These are phyloP conservation scores for Telmatochromis brachygnathus DNA, from an alignment of 2,113 vertebrate genomes.

Conservation along the genomic window DNA sequence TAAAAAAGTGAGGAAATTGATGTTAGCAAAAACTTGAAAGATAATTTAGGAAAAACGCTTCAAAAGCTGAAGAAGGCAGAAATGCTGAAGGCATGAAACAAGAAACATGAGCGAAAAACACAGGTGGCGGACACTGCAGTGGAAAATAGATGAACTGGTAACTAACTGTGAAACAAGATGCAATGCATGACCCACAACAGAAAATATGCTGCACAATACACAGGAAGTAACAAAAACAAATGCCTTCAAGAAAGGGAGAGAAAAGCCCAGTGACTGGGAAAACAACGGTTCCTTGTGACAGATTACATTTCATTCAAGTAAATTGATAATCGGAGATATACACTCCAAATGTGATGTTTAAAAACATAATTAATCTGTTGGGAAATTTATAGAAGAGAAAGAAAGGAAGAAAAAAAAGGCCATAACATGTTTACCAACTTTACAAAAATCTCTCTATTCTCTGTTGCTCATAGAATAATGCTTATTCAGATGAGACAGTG, in stretches of 20 bases:
- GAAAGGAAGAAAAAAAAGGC: background rate
- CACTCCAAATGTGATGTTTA: background rate
- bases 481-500: background rate
- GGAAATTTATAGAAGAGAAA: background rate
- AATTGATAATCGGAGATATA: background rate
- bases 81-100: background rate
- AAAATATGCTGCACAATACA: background rate
- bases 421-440: background rate
- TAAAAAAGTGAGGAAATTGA: background rate
- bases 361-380: background rate
- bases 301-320: background rate
- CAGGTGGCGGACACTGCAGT: background rate
- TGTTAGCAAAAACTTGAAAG: background rate
- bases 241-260: background rate
- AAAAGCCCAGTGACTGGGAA: background rate
- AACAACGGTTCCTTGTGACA: background rate
- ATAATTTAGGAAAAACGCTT: background rate
- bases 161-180: background rate
- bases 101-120: background rate
- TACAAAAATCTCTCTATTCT: background rate
- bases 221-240: background rate
- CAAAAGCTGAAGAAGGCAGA: background rate
- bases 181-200: background rate
- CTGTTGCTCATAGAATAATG: background rate
- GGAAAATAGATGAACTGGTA: background rate